Percentiles rank a stretch among this genome's conserved stretches.
Evolutionary conservation across 2,888 invertebrate species (phyloP).

Genomic region (Scaptomyza caliginosa): DNA sequence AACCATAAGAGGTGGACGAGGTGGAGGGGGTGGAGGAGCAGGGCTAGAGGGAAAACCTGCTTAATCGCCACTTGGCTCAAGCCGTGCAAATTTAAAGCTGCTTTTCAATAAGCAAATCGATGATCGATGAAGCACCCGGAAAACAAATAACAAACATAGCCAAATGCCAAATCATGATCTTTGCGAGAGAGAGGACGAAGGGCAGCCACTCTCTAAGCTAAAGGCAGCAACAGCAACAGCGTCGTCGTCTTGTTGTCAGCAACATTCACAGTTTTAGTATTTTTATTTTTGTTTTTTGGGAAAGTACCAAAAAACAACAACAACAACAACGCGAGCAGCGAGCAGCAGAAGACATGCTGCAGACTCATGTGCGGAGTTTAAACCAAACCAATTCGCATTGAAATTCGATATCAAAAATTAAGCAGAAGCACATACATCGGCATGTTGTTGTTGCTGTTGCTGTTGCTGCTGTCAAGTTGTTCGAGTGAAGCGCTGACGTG

Average conservation of each 20-base stretch:
- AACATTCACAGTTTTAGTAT: constrained; percentile 12
- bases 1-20: neutral
- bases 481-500: constrained; percentile 67
- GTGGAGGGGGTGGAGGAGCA: constrained; percentile 21
- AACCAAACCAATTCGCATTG: constrained; percentile 67
- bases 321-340: constrained; percentile 29
- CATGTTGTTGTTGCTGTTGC: constrained; percentile 24
- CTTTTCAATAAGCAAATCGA: constrained; percentile 58
- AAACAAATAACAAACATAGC: constrained; percentile 38
- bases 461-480: constrained; percentile 52
- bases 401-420: constrained; percentile 76
- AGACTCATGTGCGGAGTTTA: constrained; percentile 15
- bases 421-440: constrained; percentile 53
- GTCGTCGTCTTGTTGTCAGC: constrained; percentile 6
- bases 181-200: neutral
- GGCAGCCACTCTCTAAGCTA: neutral
- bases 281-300: constrained; percentile 21
- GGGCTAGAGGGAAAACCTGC: too few species aligned
- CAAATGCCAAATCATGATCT: neutral
- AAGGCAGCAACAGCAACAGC: constrained; percentile 11
- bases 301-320: constrained; percentile 56
- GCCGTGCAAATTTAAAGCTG: constrained; percentile 32
- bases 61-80: constrained; percentile 53
- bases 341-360: constrained; percentile 27
- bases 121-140: constrained; percentile 54